Evolutionary conservation across 2,113 vertebrate genomes (phyloP), one percentile per base, ranked within the genome.

Genomic region (Anser brachyrhynchus): DNA sequence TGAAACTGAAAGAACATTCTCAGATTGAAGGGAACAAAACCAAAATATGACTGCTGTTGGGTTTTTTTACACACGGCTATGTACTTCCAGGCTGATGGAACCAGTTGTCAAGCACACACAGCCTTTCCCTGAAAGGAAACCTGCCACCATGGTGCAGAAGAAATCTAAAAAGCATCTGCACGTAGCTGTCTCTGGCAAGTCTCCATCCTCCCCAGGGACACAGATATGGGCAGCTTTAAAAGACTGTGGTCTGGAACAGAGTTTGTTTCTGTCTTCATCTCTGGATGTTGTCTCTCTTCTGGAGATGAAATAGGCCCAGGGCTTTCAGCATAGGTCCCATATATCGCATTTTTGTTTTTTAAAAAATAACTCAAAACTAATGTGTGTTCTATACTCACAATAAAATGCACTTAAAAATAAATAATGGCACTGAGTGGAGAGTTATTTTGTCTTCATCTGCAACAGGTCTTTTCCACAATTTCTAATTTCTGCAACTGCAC

Each of bases 391-490:
- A 91, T 84, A 74, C 25, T 33, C 73, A 92, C 20, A 77, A 20
- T 54, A 92, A 96, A 84, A 46, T 65, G 46, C 28, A 57, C 28
- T 95, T 85, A 77, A 25, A 59, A 90, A 64, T 70, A 85, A 94
- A 91, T 75, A 95, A 82, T 61, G 55, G 20, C 39, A 67, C 26
- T 52, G 43, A 44, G 73, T 74, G n/a, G 12, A 10, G 64, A 96
- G 64, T 23, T 73, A 75, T 80, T 95, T 93, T 57, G 16, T 69
- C 11, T 23, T 81, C n/a, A 70, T 77, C 51, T 66, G 29, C 81
- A 67, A 87, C 39, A 62, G 25, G 21, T 76, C 82, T 95, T 52
- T 69, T 35, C 25, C 14, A 57, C 13, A 57, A 89, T 87, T 83
- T 84, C 35, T 65, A 89, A 64, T 58, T 84, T 25, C 35, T 33